A percentile compares a stretch with the other conserved stretches of the same genome.
phyloP scores from a whole-genome alignment of 2,888 invertebrate genomes.

The Carterocephalus palaemon region DNA sequence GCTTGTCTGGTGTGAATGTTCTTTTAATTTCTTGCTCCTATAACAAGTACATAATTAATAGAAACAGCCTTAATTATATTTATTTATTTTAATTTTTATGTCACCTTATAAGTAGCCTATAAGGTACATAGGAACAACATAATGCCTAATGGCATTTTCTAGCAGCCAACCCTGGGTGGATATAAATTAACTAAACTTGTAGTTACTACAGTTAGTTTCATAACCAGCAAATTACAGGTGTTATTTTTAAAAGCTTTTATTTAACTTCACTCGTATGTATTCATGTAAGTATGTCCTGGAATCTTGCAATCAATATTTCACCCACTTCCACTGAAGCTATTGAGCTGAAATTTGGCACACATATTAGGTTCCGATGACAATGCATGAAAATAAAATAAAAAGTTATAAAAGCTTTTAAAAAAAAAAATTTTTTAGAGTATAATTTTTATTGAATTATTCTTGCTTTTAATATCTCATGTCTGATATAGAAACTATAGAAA shows the following conservation, averaged over 20 bases:
- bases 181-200: background rate
- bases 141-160: too few species aligned
- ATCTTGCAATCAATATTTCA: too few species aligned
- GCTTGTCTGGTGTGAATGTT: slow-evolving; percentile 43
- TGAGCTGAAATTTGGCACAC: too few species aligned
- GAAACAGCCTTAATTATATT: background rate
- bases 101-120: too few species aligned
- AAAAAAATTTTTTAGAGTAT: background rate
- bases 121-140: too few species aligned
- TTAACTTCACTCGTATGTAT: too few species aligned
- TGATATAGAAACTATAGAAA: background rate
- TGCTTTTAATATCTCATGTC: background rate
- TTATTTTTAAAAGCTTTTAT: background rate
- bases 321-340: too few species aligned
- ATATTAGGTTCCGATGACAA: too few species aligned
- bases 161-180: too few species aligned
- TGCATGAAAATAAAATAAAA: too few species aligned
- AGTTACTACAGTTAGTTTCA: background rate
- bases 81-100: background rate
- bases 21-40: slow-evolving; percentile 49
- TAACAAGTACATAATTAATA: slow-evolving; percentile 5
- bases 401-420: background rate
- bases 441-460: background rate
- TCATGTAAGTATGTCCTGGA: too few species aligned
- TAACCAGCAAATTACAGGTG: background rate